Evolutionary conservation across 2,797 vertebrate species (phyloP), one percentile per base, ranked within the genome.

Genomic region (Lerista edwardsae): DNA sequence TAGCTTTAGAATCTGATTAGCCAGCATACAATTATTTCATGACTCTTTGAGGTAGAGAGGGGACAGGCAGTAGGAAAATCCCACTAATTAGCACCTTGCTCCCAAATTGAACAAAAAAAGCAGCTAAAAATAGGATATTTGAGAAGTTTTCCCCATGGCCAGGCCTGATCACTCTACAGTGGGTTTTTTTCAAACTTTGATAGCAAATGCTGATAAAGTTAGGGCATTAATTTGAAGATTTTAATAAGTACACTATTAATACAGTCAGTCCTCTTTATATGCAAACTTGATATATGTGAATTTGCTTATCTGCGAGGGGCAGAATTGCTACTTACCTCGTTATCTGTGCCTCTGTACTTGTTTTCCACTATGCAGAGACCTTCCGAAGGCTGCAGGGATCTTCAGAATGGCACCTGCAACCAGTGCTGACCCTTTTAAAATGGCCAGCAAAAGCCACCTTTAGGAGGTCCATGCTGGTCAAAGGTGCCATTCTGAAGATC

Each of bases 51-150:
- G 29, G 1, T 34, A 47, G 71, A 74, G 59, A 34, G 17, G 65
- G 31, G 44, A 15, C 4, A 59, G 57, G n/a, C n/a, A n/a, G n/a
- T 1, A 31, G 2, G 85, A 8, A 87, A 41, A 34, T 89, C 51
- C 68, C 61, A 79, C 29, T 61, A 34, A 79, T 47, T 74, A 41
- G 3, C 80, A 29, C 9, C 36, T 81, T 80, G 17, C 64, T 10
- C 19, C 44, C 29, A 69, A 62, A 77, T 84, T 72, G 84, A 51
- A 59, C 39, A 57, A 17, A 83, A 72, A 79, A 65, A 73, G 57
- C 55, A 57, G 41, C 41, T 14, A 61, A 83, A n/a, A 74, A 80
- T 29, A 19, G 39, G 4, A 62, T 1, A 1, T 51, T 79, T 59
- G 74, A 39, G 36, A 73, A 27, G 12, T 31, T 3, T 14, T 5